Conservation (phyloP, 2,888 invertebrate genomes). For the Trichogramma evanescens region DNA sequence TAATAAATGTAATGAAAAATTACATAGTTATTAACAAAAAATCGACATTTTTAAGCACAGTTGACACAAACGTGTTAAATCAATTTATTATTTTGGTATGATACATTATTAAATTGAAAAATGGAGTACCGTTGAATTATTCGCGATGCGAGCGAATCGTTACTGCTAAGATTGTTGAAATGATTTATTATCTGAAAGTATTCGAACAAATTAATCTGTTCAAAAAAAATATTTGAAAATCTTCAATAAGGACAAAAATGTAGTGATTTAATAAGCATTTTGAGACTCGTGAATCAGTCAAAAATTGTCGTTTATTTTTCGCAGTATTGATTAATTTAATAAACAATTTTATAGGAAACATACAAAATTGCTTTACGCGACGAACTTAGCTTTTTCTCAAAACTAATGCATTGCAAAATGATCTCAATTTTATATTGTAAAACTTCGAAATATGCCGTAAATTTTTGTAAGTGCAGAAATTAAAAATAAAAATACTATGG, state of each 20-base stretch:
- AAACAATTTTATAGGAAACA: background rate
- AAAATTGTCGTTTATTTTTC: too few relatives aligned
- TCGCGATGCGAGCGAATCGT: background rate
- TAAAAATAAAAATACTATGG: slow-evolving; percentile 4
- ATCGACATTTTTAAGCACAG: slow-evolving; percentile 9
- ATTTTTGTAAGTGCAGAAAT: slow-evolving; percentile 8
- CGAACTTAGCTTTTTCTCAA: slow-evolving; percentile 9
- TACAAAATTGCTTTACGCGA: slow-evolving; percentile 7
- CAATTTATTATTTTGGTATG: slow-evolving; percentile 6
- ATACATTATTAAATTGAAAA: slow-evolving; percentile 3
- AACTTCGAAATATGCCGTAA: background rate
- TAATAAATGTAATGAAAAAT: slow-evolving; percentile 18
- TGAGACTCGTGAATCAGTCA: too few relatives aligned
- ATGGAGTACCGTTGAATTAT: background rate
- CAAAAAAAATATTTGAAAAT: too few relatives aligned
- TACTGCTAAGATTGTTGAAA: background rate
- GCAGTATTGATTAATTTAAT: too few relatives aligned
- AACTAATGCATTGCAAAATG: slow-evolving; percentile 12
- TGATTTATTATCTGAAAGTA: background rate
- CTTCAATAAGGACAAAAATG: too few relatives aligned
- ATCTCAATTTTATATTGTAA: slow-evolving; percentile 14
- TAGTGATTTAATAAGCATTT: too few relatives aligned
- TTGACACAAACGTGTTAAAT: slow-evolving; percentile 1
- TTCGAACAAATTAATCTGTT: background rate
- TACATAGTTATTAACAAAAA: slow-evolving; percentile 12